Base-by-base conservation (phyloP, 2,113 vertebrate species). In the Mellivora capensis region DNA sequence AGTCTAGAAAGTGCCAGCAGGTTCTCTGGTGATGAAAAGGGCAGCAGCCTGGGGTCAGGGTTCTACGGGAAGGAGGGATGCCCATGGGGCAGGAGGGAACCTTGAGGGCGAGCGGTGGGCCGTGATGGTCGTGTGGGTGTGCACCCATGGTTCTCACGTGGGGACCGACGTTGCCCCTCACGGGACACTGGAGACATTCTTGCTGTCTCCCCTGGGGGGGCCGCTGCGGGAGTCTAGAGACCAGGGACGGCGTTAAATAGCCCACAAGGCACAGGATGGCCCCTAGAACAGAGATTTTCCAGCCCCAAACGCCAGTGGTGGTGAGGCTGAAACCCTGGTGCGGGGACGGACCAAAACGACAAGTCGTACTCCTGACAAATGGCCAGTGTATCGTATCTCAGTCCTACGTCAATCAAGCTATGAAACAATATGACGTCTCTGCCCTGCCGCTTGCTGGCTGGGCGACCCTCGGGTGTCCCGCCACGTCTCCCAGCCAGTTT, bases 31-130 rank as follows among this genome's bases (percentile, higher is more conserved):
- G 37, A 80, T 37, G 44, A 67, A 31, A 13, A 31, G 62, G 0
- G 13, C 49, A 10, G 64, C 34, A 2, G 21, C 42, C 81, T 34
- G 49, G 72, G 54, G 39, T 54, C 0, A 0, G 25, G 14, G 18
- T 6, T 21, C 12, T 13, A 3, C 2, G 81, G 61, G 34, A 37
- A 52, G 31, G 49, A 21, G 27, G 74, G 52, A 6, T 11, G 10
- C 21, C 4, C 47, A 23, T 7, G 37, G n/a, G 10, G 57, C 0
- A 2, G 3, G 64, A 42, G 31, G 37, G 29, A 1, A 2, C 29
- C 7, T 27, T 0, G 1, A 0, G 1, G 52, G 12, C 0, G 7
- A 7, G 23, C 4, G 20, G 3, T 6, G 0, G 0, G 27, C 2
- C 17, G 25, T 52, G 31, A 18, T 6, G 10, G 7, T 5, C n/a